Conservation (phyloP, 2,888 invertebrate species). For the Cistogaster globosa region DNA sequence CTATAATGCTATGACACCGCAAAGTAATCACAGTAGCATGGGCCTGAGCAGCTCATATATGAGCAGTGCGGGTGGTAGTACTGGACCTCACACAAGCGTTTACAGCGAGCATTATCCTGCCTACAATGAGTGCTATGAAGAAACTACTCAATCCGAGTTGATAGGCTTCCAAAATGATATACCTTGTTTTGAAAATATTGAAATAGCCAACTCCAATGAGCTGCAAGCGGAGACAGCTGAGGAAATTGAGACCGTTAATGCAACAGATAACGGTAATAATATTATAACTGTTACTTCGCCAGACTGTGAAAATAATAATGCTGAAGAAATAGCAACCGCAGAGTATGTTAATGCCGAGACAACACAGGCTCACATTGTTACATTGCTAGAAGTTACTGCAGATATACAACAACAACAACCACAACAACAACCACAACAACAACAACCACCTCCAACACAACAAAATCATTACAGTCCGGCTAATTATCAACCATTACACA, state of each 20-base stretch:
- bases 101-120: conserved; percentile 58
- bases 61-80: conserved; percentile 8
- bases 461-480: conserved; percentile 12
- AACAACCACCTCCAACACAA: neutral
- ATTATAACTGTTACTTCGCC: conserved; percentile 6
- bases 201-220: conserved; percentile 49
- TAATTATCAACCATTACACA: conserved; percentile 12
- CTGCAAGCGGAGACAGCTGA: neutral
- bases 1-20: conserved; percentile 68
- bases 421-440: too few species aligned
- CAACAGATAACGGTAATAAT: neutral
- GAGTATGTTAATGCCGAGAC: neutral
- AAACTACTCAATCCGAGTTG: conserved; percentile 76
- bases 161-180: conserved; percentile 80
- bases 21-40: conserved; percentile 67
- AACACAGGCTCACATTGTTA: neutral
- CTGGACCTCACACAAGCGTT: conserved; percentile 6
- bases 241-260: neutral
- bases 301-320: neutral
- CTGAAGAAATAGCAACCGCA: neutral
- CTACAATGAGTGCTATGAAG: conserved; percentile 74
- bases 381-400: neutral
- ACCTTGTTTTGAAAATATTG: conserved; percentile 80
- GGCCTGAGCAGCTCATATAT: conserved; percentile 33
- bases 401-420: neutral